phyloP scores from a whole-genome alignment of 2,888 invertebrate genomes.

The Chrysolina oricalcia region DNA sequence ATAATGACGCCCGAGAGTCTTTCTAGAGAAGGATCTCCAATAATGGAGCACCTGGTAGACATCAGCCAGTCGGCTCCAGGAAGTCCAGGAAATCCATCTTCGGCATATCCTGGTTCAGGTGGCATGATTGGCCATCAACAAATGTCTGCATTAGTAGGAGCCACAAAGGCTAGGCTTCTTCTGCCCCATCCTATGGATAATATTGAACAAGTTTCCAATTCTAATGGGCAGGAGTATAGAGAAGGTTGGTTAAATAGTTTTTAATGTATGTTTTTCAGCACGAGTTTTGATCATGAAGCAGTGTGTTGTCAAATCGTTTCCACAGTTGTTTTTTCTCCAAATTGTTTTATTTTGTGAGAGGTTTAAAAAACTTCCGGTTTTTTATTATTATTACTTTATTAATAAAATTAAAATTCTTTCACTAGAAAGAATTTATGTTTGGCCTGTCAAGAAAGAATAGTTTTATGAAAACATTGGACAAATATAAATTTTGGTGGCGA shows the following conservation, averaged over 20 bases:
- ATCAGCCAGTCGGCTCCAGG: slow-evolving; percentile 71
- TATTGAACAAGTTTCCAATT: slow-evolving; percentile 71
- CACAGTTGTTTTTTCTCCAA: too few relatives aligned
- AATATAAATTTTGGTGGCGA: too few relatives aligned
- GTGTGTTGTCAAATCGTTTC: too few relatives aligned
- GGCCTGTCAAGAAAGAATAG: too few relatives aligned
- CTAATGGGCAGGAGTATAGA: slow-evolving; percentile 69
- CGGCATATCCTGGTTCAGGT: slow-evolving; percentile 71
- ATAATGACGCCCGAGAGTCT: slow-evolving; percentile 88
- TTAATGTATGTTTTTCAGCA: not conserved
- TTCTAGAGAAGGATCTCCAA: slow-evolving; percentile 94
- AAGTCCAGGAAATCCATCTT: slow-evolving; percentile 75
- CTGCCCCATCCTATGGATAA: slow-evolving; percentile 76
- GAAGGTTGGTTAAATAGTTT: slow-evolving; percentile 64
- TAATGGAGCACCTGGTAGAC: slow-evolving; percentile 79
- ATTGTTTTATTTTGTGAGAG: too few relatives aligned
- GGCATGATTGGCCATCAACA: slow-evolving; percentile 72
- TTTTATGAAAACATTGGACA: too few relatives aligned
- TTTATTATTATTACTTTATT: too few relatives aligned
- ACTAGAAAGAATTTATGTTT: too few relatives aligned
- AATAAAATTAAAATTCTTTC: too few relatives aligned
- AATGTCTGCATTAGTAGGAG: slow-evolving; percentile 72
- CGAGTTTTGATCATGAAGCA: not conserved
- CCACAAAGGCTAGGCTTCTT: slow-evolving; percentile 73
- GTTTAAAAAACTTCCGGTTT: too few relatives aligned